Conservation (phyloP, 2,113 vertebrate species). For the Motacilla alba region DNA sequence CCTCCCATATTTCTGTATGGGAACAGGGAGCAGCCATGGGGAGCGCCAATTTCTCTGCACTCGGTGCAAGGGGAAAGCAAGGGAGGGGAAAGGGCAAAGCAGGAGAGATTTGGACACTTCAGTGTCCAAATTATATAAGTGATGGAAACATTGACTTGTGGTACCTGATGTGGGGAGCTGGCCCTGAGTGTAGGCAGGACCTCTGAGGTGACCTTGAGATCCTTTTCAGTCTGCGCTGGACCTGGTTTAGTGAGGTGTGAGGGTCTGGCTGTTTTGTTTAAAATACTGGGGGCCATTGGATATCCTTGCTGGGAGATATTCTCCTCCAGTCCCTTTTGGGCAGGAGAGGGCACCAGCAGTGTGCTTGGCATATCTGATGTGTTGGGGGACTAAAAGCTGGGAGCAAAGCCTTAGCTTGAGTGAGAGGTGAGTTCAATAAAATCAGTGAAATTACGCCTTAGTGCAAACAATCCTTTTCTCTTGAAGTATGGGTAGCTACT, state of each 20-base stretch:
- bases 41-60: neutral
- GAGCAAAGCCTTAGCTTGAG: neutral
- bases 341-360: neutral
- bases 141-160: neutral
- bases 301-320: neutral
- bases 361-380: fast-evolving
- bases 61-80: neutral
- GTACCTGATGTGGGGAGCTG: neutral
- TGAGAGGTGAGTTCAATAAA: neutral
- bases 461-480: neutral
- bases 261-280: neutral
- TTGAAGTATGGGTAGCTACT: neutral
- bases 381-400: fast-evolving
- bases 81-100: neutral
- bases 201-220: neutral
- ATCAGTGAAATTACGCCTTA: neutral
- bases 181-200: neutral
- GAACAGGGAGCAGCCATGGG: fast-evolving
- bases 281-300: neutral
- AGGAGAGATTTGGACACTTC: neutral
- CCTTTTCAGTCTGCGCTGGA: neutral
- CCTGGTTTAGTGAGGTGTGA: neutral
- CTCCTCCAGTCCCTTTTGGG: neutral
- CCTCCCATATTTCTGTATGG: fast-evolving
- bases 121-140: neutral